Conservation (phyloP, 1,140 invertebrate species). For the Sarcophaga bullata region DNA sequence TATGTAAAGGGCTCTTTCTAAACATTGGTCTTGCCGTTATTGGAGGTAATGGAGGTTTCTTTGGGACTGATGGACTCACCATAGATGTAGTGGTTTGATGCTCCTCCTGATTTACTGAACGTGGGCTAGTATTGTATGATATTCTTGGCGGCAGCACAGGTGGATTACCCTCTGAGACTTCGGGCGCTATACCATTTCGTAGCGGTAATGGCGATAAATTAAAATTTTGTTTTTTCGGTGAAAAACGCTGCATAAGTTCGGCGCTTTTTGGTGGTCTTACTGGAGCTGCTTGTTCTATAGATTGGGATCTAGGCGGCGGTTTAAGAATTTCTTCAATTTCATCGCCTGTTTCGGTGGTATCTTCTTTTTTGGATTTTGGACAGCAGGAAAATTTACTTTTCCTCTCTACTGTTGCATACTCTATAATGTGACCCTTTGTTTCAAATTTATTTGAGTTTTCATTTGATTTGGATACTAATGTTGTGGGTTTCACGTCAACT, state of each 20-base stretch:
- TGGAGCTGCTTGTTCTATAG: slow-evolving; percentile 66
- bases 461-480: neutral
- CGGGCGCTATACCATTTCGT: slow-evolving; percentile 28
- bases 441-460: slow-evolving; percentile 19
- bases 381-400: slow-evolving; percentile 76
- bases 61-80: slow-evolving; percentile 69
- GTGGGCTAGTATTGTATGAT: slow-evolving; percentile 50
- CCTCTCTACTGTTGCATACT: slow-evolving; percentile 74
- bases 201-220: slow-evolving; percentile 32
- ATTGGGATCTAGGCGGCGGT: slow-evolving; percentile 70
- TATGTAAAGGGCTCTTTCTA: slow-evolving; percentile 50
- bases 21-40: slow-evolving; percentile 72
- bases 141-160: slow-evolving; percentile 68
- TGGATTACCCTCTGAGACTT: slow-evolving; percentile 63
- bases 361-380: slow-evolving; percentile 68
- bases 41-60: slow-evolving; percentile 78
- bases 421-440: slow-evolving; percentile 68
- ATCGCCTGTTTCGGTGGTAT: slow-evolving; percentile 38
- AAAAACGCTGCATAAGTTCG: slow-evolving; percentile 59
- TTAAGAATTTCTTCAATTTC: slow-evolving; percentile 40
- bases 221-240: slow-evolving; percentile 64
- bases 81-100: slow-evolving; percentile 28
- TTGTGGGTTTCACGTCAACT: neutral
- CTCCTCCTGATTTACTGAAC: slow-evolving; percentile 11
- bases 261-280: slow-evolving; percentile 73